Percentiles rank a stretch among this genome's conserved stretches.
Conservation (phyloP, 23 tunicate genomes). For the Oikopleura vanhoeffeni region DNA sequence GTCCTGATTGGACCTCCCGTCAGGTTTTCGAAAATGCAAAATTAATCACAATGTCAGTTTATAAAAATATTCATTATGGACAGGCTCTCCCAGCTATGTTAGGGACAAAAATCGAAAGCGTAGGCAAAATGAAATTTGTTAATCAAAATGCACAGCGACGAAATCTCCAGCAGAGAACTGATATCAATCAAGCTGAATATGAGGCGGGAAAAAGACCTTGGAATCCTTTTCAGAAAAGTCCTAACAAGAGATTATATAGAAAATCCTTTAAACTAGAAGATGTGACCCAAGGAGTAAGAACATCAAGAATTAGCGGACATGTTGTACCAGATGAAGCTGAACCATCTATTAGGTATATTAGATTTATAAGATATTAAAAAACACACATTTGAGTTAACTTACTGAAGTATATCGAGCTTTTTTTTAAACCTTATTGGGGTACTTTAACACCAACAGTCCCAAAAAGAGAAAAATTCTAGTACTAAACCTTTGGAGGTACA, state of each 20-base stretch:
- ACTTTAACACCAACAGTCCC: too few species aligned
- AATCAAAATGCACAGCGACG: neutral
- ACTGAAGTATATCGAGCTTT: too few species aligned
- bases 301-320: neutral
- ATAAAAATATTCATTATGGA: constrained; percentile 5
- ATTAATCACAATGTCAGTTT: neutral
- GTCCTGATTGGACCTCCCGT: neutral
- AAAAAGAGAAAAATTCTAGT: too few species aligned
- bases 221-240: neutral
- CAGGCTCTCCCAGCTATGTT: neutral
- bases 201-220: constrained; percentile 8
- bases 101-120: neutral
- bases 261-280: neutral
- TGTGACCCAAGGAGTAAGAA: neutral
- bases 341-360: neutral
- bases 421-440: too few species aligned
- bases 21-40: neutral
- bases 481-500: too few species aligned
- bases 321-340: neutral
- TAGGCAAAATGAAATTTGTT: neutral
- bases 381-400: too few species aligned
- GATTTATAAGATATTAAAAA: too few species aligned
- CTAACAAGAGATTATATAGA: neutral
- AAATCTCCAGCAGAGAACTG: neutral
- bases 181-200: neutral